Conservation (phyloP, 2,888 invertebrate species). For the Diplazon laetatorius region DNA sequence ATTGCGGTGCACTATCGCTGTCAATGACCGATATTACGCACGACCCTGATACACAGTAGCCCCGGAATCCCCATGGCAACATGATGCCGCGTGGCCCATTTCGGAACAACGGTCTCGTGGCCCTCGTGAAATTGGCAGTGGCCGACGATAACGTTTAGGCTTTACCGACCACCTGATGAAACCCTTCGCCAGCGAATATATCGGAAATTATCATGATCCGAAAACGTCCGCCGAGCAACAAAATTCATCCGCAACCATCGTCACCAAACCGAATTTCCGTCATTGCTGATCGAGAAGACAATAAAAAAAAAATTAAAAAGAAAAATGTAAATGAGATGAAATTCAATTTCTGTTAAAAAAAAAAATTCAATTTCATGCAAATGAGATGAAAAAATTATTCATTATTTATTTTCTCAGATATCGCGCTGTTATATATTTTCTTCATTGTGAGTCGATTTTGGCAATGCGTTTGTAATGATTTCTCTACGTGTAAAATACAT, state of each 20-base stretch:
- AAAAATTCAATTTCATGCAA: too few species aligned
- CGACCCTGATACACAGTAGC: constrained; percentile 65
- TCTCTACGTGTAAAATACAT: too few species aligned
- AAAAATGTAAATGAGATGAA: not conserved
- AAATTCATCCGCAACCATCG: constrained; percentile 28
- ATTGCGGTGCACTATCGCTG: constrained; percentile 76
- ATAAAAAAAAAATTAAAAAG: not conserved
- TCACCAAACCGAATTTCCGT: not conserved
- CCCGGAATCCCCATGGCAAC: constrained; percentile 72
- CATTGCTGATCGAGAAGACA: too few species aligned
- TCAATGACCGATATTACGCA: constrained; percentile 80
- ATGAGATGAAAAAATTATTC: too few species aligned
- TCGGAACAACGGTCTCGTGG: constrained; percentile 66
- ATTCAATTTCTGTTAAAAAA: too few species aligned
- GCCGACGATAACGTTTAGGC: constrained; percentile 64
- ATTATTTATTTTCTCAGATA: too few species aligned
- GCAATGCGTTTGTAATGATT: too few species aligned
- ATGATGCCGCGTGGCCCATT: constrained; percentile 68
- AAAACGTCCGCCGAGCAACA: constrained; percentile 9
- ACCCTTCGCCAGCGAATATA: constrained; percentile 24
- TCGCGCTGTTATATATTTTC: too few species aligned
- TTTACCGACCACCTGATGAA: constrained; percentile 65
- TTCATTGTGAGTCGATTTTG: too few species aligned
- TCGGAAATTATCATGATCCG: constrained; percentile 53
- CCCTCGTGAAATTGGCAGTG: constrained; percentile 73